Evolutionary conservation across 1,140 invertebrate genomes (phyloP).

Genomic region (Brachionus koreanus): DNA sequence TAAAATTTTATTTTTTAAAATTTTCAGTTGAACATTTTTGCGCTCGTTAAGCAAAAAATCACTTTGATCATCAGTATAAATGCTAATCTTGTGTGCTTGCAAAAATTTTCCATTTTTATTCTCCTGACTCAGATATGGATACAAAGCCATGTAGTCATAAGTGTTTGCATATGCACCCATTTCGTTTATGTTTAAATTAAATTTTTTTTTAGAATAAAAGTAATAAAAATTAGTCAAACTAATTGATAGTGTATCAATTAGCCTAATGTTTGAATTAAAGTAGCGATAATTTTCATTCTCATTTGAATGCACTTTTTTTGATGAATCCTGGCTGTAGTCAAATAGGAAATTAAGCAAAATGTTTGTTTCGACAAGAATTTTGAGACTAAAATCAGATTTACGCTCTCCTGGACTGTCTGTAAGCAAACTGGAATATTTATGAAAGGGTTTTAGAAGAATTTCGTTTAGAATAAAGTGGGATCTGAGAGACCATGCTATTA

Average conservation of each 20-base stretch:
- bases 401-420: background rate
- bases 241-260: background rate
- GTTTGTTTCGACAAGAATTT: slow-evolving; percentile 3
- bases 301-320: background rate
- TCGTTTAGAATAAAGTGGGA: slow-evolving; percentile 8
- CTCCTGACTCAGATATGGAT: background rate
- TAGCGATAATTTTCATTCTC: background rate
- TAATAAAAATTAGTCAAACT: slow-evolving; percentile 17
- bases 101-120: background rate
- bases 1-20: slow-evolving; percentile 2
- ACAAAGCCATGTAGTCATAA: background rate
- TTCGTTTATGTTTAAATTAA: background rate
- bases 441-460: background rate
- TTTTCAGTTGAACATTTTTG: background rate
- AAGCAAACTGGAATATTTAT: background rate
- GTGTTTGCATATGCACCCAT: background rate
- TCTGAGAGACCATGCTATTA: background rate
- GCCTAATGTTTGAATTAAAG: slow-evolving; percentile 5
- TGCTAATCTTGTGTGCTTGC: background rate
- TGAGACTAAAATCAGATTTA: background rate
- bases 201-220: background rate
- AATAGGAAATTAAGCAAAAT: slow-evolving; percentile 6
- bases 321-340: background rate
- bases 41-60: background rate
- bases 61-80: background rate